Evolutionary conservation across 2,888 invertebrate species (phyloP).

Genomic region (Acheta domesticus): DNA sequence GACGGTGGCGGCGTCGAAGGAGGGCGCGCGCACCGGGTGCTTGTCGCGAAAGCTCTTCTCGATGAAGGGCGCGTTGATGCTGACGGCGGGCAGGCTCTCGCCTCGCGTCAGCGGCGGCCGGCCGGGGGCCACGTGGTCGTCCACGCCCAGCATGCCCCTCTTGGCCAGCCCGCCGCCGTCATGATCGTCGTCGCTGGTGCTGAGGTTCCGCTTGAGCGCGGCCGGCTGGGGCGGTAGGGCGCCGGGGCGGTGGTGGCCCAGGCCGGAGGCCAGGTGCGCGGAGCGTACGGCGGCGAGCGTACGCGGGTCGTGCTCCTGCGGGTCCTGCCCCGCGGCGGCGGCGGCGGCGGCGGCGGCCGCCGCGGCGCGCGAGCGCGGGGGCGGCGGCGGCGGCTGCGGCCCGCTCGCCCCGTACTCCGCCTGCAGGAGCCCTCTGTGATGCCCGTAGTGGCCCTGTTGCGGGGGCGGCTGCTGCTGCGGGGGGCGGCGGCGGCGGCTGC

Average conservation of each 20-base stretch:
- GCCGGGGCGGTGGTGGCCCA: slow-evolving; percentile 36
- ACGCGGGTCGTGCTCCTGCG: slow-evolving; percentile 55
- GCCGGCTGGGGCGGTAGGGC: slow-evolving; percentile 36
- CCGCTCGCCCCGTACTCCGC: slow-evolving; percentile 10
- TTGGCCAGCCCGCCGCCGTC: slow-evolving; percentile 55
- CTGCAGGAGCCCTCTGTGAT: slow-evolving; percentile 29
- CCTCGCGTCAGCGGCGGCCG: slow-evolving; percentile 85
- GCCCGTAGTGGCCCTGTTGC: slow-evolving; percentile 33
- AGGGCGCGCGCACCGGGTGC: slow-evolving; percentile 87
- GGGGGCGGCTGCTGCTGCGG: slow-evolving; percentile 47
- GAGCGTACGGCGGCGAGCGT: slow-evolving; percentile 40
- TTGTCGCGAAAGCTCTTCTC: slow-evolving; percentile 68
- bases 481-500: slow-evolving; percentile 45
- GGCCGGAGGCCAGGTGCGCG: slow-evolving; percentile 32
- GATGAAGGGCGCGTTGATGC: slow-evolving; percentile 78
- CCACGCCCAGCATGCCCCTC: slow-evolving; percentile 59
- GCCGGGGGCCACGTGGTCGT: slow-evolving; percentile 57
- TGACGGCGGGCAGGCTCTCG: slow-evolving; percentile 85
- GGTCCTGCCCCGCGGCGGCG: slow-evolving; percentile 45
- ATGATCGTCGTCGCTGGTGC: slow-evolving; percentile 65
- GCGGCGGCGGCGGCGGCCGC: slow-evolving; percentile 32
- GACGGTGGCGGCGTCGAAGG: slow-evolving; percentile 81
- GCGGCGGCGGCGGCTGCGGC: slow-evolving; percentile 44
- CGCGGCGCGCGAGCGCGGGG: slow-evolving; percentile 35
- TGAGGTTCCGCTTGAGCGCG: slow-evolving; percentile 63